Evolutionary conservation across 53 echinoderm and acorn worm species (phyloP).

Genomic region (Stichopus horrens): DNA sequence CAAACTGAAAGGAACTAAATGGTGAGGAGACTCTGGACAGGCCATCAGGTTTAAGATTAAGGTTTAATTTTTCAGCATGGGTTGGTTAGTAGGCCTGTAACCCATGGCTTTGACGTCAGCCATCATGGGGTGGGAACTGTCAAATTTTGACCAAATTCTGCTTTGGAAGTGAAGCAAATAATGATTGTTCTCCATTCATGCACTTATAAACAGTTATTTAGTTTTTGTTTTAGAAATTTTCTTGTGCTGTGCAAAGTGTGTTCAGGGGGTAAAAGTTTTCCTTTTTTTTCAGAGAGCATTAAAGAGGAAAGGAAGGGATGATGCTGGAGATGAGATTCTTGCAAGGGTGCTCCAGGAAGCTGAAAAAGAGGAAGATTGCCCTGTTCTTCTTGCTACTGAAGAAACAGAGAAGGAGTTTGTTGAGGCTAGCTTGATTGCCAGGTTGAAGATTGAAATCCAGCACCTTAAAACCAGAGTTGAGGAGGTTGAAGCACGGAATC

Average conservation of each 20-base stretch:
- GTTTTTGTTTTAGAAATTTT: no score
- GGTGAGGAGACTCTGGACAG: no score
- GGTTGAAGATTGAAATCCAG: background rate
- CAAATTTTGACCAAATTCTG: no score
- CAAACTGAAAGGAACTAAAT: no score
- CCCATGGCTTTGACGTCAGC: no score
- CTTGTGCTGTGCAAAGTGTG: background rate
- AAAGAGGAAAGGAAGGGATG: slow-evolving; percentile 18
- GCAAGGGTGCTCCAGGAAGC: background rate
- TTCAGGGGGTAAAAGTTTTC: background rate
- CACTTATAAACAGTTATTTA: no score
- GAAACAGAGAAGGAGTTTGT: background rate
- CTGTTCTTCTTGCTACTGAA: background rate
- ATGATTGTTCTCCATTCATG: no score
- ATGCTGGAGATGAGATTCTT: slow-evolving; percentile 2
- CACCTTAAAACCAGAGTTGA: background rate
- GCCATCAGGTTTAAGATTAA: no score
- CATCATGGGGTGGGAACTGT: no score
- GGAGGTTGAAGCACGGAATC: slow-evolving; percentile 6
- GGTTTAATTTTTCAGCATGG: no score
- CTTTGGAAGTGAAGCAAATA: no score
- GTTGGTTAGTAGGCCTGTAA: no score
- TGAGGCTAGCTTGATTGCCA: slow-evolving; percentile 19
- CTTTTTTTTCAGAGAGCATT: slow-evolving; percentile 5
- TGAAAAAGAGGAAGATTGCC: background rate